phyloP scores from a whole-genome alignment of 2,113 vertebrate genomes.

The Tenebrosternarchus preto region DNA sequence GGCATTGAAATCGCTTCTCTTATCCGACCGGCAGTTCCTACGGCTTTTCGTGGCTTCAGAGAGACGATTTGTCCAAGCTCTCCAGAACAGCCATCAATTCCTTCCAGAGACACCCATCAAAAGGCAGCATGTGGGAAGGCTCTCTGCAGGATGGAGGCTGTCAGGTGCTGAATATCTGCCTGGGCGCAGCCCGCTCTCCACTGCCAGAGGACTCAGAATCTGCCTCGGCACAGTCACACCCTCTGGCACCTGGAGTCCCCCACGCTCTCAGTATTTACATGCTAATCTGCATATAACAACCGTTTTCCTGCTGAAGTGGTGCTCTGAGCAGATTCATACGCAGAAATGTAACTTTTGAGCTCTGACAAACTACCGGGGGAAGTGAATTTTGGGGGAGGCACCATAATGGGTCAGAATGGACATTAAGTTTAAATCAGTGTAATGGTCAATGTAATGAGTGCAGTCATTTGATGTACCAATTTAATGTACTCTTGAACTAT shows the following conservation, averaged over 20 bases:
- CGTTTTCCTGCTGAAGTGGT: neutral
- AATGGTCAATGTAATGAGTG: neutral
- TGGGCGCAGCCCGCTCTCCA: neutral
- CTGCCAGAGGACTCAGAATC: neutral
- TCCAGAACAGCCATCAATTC: slow-evolving; percentile 51
- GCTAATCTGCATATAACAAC: neutral
- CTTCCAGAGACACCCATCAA: slow-evolving; percentile 48
- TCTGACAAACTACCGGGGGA: neutral
- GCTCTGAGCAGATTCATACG: neutral
- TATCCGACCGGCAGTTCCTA: slow-evolving; percentile 29
- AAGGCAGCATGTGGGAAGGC: slow-evolving; percentile 25
- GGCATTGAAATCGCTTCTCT: slow-evolving; percentile 28
- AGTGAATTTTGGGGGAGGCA: neutral
- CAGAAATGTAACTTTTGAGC: slow-evolving; percentile 14
- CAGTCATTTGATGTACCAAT: neutral
- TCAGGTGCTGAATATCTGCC: slow-evolving; percentile 25
- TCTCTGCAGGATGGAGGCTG: slow-evolving; percentile 26
- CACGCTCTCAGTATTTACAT: slow-evolving; percentile 31
- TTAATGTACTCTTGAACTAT: neutral
- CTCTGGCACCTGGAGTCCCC: neutral
- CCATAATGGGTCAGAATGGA: neutral
- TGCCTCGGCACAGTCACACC: neutral
- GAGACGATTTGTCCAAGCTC: slow-evolving; percentile 23
- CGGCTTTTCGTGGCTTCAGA: slow-evolving; percentile 14
- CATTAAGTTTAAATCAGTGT: slow-evolving; percentile 17